Evolutionary conservation across 2,888 invertebrate genomes (phyloP), one percentile per base, ranked within the genome.

Genomic region (Melanostoma scalare): DNA sequence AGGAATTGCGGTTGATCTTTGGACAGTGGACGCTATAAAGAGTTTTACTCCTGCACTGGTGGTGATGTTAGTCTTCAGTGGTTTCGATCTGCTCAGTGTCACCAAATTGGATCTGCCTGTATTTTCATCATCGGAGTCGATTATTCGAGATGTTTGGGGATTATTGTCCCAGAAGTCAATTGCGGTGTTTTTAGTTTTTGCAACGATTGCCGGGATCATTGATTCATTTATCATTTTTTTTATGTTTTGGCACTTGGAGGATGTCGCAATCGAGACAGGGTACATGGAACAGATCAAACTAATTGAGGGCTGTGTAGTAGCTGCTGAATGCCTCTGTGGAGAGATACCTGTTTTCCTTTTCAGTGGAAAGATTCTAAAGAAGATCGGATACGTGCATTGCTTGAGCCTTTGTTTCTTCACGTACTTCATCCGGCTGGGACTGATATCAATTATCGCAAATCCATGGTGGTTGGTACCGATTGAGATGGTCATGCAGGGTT

Each of bases 391-490:
- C 88, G 94, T 96, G 0, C 93, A 94, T 68, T 95, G 95, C 46
- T 93, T 98, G 87, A 95, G 95, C 9, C 92, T 97, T 86, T 95
- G 96, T 52, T 94, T 97, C 86, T 90, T 94, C 53, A 95, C 94
- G 86, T 97, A 96, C 89, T 94, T 95, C 0, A 85, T 97, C 0
- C 92, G 97, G 0, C 92, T 97, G 87, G 93, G 93, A 3, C 92
- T 95, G 8, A 95, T 97, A 86, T 96, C 97, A 0, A 89, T 96
- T 77, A 94, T 96, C 75, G 92, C 94, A 31, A 94, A 94, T 87
- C 96, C 97, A 0, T 97, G 97, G 97, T 95, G 95, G 92, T 93
- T 96, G 1, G 92, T 98, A 0, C 94, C 94, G 0, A 93, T 97
- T 3, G 98, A 98, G 92, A 92, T 95, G 0, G 90, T 96, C 67